phyloP scores from a whole-genome alignment of 2,797 vertebrate genomes.

The Oreortyx pictus region DNA sequence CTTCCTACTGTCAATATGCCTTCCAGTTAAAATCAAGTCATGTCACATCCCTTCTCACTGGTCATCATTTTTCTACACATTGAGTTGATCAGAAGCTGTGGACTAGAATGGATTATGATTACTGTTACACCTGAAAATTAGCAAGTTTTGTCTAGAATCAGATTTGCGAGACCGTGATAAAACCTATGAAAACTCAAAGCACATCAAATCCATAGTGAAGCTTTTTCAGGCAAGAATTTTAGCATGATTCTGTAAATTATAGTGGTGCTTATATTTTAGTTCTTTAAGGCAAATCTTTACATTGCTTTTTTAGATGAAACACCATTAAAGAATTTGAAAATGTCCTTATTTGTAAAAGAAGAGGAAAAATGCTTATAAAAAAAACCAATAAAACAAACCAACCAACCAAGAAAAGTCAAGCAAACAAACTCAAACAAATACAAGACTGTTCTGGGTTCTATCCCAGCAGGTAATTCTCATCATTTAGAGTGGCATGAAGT shows the following conservation, averaged over 20 bases:
- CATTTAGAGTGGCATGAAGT: neutral
- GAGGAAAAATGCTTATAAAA: neutral
- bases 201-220: neutral
- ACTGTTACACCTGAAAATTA: neutral
- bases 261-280: accelerated
- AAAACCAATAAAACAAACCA: neutral
- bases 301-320: neutral
- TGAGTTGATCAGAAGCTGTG: neutral
- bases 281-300: neutral
- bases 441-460: neutral
- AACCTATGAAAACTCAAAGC: neutral
- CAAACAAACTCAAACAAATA: neutral
- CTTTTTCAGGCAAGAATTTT: neutral
- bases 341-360: neutral
- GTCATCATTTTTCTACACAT: neutral
- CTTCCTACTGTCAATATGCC: neutral
- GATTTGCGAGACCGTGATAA: neutral
- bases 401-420: neutral
- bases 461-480: neutral
- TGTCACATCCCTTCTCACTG: neutral
- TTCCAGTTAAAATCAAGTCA: neutral
- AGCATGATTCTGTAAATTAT: neutral
- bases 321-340: neutral
- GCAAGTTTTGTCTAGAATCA: neutral
- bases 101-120: neutral